These are phyloP conservation scores for Sinodicranocentrus sp. DNA, from an alignment of 2,888 invertebrate genomes.

Conservation along the genomic window DNA sequence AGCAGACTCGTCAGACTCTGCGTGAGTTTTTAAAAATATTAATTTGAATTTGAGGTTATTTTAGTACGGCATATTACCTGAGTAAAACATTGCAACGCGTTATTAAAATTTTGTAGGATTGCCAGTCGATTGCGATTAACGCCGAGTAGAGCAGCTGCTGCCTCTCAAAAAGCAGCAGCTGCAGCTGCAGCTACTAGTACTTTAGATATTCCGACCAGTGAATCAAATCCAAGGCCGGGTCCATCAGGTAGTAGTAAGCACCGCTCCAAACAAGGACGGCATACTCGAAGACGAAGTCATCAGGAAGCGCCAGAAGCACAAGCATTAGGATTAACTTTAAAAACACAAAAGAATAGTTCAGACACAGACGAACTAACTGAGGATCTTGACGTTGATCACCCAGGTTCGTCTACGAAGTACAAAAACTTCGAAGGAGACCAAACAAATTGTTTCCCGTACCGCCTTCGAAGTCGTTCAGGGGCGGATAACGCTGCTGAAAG, in stretches of 20 bases:
- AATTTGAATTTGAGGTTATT: too few relatives aligned
- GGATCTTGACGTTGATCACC: constrained; percentile 51
- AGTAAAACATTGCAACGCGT: background rate
- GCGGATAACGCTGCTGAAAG: constrained; percentile 44
- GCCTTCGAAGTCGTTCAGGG: constrained; percentile 71
- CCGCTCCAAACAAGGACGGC: constrained; percentile 49
- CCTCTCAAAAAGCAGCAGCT: constrained; percentile 71
- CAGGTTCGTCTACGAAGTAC: constrained; percentile 69
- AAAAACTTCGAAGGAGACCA: constrained; percentile 41
- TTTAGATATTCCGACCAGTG: constrained; percentile 11
- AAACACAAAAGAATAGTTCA: constrained; percentile 25
- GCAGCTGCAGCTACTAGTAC: constrained; percentile 52
- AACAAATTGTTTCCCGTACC: constrained; percentile 66
- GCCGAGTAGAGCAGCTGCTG: constrained; percentile 75
- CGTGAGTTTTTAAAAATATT: constrained; percentile 54
- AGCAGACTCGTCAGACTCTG: constrained; percentile 53
- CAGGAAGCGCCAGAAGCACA: constrained; percentile 46
- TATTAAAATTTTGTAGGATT: constrained; percentile 21
- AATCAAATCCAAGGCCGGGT: constrained; percentile 35
- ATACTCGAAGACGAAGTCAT: constrained; percentile 59
- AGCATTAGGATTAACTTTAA: constrained; percentile 12
- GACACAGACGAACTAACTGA: constrained; percentile 61
- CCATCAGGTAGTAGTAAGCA: constrained; percentile 54
- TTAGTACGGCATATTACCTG: too few relatives aligned
- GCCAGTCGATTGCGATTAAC: constrained; percentile 71